These are phyloP conservation scores for Sebastes minor DNA, from an alignment of 2,797 vertebrate genomes.

Conservation along the genomic window DNA sequence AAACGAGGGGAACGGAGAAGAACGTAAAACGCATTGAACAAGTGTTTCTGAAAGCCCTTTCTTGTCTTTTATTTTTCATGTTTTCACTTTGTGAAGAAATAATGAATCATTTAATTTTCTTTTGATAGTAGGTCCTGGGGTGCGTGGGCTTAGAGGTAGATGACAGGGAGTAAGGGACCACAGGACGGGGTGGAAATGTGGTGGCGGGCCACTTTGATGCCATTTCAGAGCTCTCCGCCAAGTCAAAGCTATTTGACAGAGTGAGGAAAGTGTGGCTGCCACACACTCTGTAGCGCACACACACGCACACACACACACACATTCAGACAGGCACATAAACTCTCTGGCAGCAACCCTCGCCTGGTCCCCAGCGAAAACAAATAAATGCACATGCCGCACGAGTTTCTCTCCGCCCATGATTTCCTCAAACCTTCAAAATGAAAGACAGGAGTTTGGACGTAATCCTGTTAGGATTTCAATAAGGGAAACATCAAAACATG, in stretches of 20 bases:
- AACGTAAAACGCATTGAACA: slow-evolving; percentile 69
- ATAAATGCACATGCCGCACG: slow-evolving; percentile 41
- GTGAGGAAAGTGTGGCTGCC: slow-evolving; percentile 58
- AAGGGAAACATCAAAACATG: slow-evolving; percentile 53
- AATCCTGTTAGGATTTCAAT: slow-evolving; percentile 63
- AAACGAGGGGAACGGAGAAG: slow-evolving; percentile 39
- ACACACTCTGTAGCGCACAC: slow-evolving; percentile 21
- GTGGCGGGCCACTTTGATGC: slow-evolving; percentile 76
- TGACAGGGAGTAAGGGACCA: slow-evolving; percentile 61
- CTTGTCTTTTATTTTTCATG: slow-evolving; percentile 81
- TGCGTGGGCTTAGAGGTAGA: slow-evolving; percentile 71
- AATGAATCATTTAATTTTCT: slow-evolving; percentile 85
- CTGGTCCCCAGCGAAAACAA: slow-evolving; percentile 62
- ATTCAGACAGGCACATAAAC: slow-evolving; percentile 36
- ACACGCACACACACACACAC: slow-evolving; percentile 3
- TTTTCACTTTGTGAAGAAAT: slow-evolving; percentile 76
- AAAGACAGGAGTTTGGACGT: slow-evolving; percentile 54
- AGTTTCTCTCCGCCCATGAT: slow-evolving; percentile 27
- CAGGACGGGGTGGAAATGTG: slow-evolving; percentile 54
- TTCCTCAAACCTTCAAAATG: slow-evolving; percentile 53
- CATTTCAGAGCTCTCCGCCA: slow-evolving; percentile 70
- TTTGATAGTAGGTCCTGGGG: slow-evolving; percentile 78
- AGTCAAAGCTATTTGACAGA: slow-evolving; percentile 72
- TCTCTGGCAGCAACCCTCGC: slow-evolving; percentile 38
- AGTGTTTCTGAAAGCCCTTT: slow-evolving; percentile 69